Evolutionary conservation across 2,888 invertebrate genomes (phyloP).

Genomic region (Lepidocyrtinus sp.): DNA sequence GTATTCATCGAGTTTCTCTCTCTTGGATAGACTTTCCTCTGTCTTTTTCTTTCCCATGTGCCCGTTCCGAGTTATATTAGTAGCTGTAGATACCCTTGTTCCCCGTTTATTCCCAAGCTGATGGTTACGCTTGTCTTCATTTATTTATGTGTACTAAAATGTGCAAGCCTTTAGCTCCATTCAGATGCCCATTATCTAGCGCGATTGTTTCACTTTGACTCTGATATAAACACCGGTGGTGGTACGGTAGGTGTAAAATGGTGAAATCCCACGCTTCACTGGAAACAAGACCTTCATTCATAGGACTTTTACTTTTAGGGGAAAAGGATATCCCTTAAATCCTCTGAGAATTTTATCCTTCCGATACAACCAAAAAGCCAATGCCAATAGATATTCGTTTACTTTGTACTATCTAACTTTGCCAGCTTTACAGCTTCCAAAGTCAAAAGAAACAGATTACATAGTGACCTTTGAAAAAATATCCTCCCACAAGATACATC

Average conservation of each 20-base stretch:
- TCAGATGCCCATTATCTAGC: too few relatives aligned
- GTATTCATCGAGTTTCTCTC: background rate
- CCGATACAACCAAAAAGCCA: background rate
- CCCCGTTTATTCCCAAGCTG: conserved; percentile 48
- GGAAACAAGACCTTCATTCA: background rate
- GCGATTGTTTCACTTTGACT: background rate
- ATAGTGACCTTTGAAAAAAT: too few relatives aligned
- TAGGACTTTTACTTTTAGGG: background rate
- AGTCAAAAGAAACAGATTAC: background rate
- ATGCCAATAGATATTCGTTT: background rate
- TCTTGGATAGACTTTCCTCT: background rate
- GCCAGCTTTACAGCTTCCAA: background rate
- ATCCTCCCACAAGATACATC: too few relatives aligned
- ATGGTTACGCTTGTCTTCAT: conserved; percentile 57
- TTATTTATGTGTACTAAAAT: conserved; percentile 54
- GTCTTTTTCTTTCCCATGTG: conserved; percentile 35
- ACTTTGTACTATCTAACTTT: background rate
- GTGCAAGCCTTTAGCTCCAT: background rate
- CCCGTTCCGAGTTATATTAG: conserved; percentile 46
- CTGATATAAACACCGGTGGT: background rate
- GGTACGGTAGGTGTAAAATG: conserved; percentile 1
- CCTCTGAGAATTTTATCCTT: background rate
- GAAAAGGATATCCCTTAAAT: background rate
- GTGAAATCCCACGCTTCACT: background rate
- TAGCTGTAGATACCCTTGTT: conserved; percentile 39